Percentiles rank a stretch among this genome's conserved stretches.
Conservation (phyloP, 2,888 invertebrate genomes). For the Mythimna vitellina region DNA sequence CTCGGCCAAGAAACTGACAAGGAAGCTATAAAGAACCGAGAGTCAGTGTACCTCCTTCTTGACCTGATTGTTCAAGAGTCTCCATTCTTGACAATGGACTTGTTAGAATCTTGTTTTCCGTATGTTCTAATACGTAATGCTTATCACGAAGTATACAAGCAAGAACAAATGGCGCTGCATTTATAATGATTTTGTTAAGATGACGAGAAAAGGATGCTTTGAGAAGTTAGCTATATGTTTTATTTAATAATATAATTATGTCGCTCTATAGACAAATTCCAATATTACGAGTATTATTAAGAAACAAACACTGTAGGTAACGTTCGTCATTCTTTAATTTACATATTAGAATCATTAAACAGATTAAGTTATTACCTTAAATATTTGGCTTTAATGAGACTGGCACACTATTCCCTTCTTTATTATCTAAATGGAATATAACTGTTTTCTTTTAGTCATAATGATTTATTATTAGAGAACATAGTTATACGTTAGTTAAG, state of each 20-base stretch:
- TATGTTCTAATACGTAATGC: slow-evolving; percentile 99
- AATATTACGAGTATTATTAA: slow-evolving; percentile 61
- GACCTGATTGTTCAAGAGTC: slow-evolving; percentile 99
- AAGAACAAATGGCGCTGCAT: slow-evolving; percentile 93
- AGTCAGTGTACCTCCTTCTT: slow-evolving; percentile 98
- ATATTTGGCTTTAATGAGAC: slow-evolving; percentile 76
- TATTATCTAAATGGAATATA: slow-evolving; percentile 49
- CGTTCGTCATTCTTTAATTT: slow-evolving; percentile 43
- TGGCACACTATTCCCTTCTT: slow-evolving; percentile 75
- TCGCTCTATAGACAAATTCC: slow-evolving; percentile 63
- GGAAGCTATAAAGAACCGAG: slow-evolving; percentile 97
- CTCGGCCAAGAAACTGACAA: slow-evolving; percentile 99
- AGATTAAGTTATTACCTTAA: slow-evolving; percentile 40
- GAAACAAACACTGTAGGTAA: slow-evolving; percentile 33
- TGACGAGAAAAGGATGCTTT: slow-evolving; percentile 65
- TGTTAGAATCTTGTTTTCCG: slow-evolving; percentile 99
- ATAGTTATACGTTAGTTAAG: slow-evolving; percentile 35
- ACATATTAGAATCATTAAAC: slow-evolving; percentile 25
- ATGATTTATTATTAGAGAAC: slow-evolving; percentile 37
- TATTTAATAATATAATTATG: slow-evolving; percentile 40
- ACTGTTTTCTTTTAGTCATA: slow-evolving; percentile 43
- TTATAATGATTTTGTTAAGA: slow-evolving; percentile 74
- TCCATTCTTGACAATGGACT: slow-evolving; percentile 99
- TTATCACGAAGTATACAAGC: slow-evolving; percentile 98
- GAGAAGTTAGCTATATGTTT: slow-evolving; percentile 50